Base-by-base conservation (phyloP, 2,888 invertebrate species). In the Exocentrus adspersus region DNA sequence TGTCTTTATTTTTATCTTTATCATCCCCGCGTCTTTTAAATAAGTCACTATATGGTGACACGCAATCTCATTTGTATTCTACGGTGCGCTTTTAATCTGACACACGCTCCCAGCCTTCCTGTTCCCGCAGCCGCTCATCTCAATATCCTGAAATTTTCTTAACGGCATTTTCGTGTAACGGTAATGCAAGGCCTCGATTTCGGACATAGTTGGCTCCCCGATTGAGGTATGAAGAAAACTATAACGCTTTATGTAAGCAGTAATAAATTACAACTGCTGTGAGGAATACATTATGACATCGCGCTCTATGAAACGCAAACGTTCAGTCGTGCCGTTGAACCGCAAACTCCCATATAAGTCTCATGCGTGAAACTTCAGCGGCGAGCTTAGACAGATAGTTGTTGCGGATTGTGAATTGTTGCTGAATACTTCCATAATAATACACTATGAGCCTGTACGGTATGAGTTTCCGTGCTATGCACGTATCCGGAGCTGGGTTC, bases 11-110 rank as follows among this genome's bases (percentile, higher is more conserved):
- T 41, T 60, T 60, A 51, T 51, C 43, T 60, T 60, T 51, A 19
- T 43, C 60, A 42, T 60, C 52, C 12, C 28, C 28, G 16, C 16
- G n/a, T n/a, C 28, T 43, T 43, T 53, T 24, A 56, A 66, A 68
- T 66, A 66, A 64, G 68, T 64, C 65, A 52, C 64, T 67, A 62
- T 57, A 65, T 56, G 56, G 68, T 62, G 69, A 69, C 74, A 72
- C 67, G 68, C 73, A 67, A 63, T 32, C 77, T 79, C 76, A 76
- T 79, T 77, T 77, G 77, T 79, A 79, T 79, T 78, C 78, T 70
- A 69, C 66, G 64, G 70, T 70, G 70, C 70, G 73, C 72, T 69
- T 75, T 77, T 77, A 76, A 77, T 77, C 77, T 76, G 76, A 77
- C 78, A 77, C 74, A 77, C 74, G 77, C 74, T 75, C 71, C 66